phyloP scores from a whole-genome alignment of 2,797 vertebrate species.

The Sebastes kiyomatsui region DNA sequence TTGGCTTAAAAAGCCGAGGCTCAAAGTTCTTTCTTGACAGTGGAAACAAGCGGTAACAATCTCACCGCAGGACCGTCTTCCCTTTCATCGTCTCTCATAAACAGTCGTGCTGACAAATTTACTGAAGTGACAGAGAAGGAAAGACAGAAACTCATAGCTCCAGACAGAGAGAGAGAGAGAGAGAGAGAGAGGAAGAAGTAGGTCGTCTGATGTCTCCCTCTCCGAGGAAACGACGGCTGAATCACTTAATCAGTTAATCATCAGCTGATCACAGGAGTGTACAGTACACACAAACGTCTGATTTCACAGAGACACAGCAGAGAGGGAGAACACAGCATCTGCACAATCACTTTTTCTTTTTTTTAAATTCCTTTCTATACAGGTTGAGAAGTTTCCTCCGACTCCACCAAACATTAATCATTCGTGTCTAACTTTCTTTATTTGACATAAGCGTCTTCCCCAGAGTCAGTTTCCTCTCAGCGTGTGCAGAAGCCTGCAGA shows the following conservation, averaged over 20 bases:
- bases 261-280: constrained; percentile 30
- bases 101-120: not conserved
- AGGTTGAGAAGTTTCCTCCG: not conserved
- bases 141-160: not conserved
- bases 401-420: not conserved
- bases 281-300: constrained; percentile 15
- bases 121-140: not conserved
- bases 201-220: constrained; percentile 28
- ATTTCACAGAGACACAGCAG: not conserved
- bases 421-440: not conserved
- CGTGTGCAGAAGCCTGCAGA: not conserved
- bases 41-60: not conserved
- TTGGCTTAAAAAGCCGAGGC: not conserved
- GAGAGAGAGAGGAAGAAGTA: not conserved
- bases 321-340: not conserved
- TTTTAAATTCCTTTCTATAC: not conserved
- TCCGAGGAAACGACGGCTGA: constrained; percentile 1
- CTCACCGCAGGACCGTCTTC: not conserved
- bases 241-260: constrained; percentile 35
- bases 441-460: not conserved
- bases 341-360: not conserved
- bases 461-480: not conserved
- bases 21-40: not conserved
- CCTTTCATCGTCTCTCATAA: not conserved
- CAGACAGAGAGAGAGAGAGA: not conserved